phyloP scores from a whole-genome alignment of 1,140 invertebrate species.

The Phymorhynchus buccinoides region DNA sequence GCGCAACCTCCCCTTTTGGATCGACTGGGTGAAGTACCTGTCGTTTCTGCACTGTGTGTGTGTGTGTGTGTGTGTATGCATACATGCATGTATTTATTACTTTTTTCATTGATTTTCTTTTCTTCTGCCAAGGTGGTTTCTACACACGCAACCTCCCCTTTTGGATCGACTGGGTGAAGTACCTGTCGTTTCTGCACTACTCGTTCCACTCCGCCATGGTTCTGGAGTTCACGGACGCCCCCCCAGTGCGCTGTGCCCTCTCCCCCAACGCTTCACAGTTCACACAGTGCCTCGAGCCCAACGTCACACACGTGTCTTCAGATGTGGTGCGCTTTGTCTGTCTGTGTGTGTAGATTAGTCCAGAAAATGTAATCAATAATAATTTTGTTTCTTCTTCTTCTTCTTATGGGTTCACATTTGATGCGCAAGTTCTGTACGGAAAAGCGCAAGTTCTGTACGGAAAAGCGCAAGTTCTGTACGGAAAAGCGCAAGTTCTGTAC shows the following conservation, averaged over 20 bases:
- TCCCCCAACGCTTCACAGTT: constrained; percentile 46
- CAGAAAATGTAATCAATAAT: too few relatives aligned
- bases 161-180: constrained; percentile 86
- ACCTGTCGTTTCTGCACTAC: constrained; percentile 85
- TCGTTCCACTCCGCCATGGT: constrained; percentile 91
- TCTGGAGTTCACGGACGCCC: constrained; percentile 84
- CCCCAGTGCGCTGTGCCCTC: constrained; percentile 75
- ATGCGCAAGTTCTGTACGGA: too few relatives aligned
- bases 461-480: too few relatives aligned
- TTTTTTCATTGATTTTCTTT: background rate
- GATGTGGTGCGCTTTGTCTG: constrained; percentile 40
- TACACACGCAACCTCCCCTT: constrained; percentile 84
- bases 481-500: too few relatives aligned
- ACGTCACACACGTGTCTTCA: constrained; percentile 45
- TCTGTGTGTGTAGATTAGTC: too few relatives aligned
- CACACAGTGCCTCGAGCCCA: constrained; percentile 37
- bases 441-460: too few relatives aligned
- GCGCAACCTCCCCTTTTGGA: constrained; percentile 83
- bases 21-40: constrained; percentile 86
- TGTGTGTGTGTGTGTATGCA: background rate
- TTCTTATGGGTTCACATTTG: too few relatives aligned
- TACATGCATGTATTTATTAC: background rate
- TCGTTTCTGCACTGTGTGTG: constrained; percentile 81
- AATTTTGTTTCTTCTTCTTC: too few relatives aligned
- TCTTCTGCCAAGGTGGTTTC: constrained; percentile 78